Evolutionary conservation across 2,797 vertebrate genomes (phyloP), one percentile per base, ranked within the genome.

Genomic region (Tinamus major): DNA sequence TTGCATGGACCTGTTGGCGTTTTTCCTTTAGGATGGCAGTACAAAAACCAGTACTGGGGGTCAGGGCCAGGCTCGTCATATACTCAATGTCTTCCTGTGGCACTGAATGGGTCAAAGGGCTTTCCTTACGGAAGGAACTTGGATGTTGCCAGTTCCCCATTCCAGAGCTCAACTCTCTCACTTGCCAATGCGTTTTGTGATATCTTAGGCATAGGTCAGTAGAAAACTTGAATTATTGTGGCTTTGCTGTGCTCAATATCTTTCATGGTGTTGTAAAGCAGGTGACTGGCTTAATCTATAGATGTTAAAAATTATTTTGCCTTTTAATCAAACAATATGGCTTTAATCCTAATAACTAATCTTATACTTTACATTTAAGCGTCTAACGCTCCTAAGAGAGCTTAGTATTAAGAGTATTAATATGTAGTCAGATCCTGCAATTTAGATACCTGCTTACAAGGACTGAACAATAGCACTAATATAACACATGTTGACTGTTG

Each of bases 391-490:
- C 63, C n/a, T 44, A 92, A 23, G 24, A 91, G 58, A 53, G 49
- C 23, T 55, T 55, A 46, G 31, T 92, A 68, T 90, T n/a, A 63
- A 29, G 14, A 44, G 4, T 86, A 63, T 70, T 85, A 86, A 64
- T 71, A 79, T 59, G 62, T 78, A 92, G 88, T 80, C 65, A 89
- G 33, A 95, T 89, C 86, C 41, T 92, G 84, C 49, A 95, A 35
- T 91, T 93, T 81, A 80, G 68, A 93, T 89, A 78, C 41, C 24
- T 19, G 16, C 10, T 85, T 13, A 29, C 27, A 21, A 76, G 75
- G 48, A 35, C 7, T 55, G 67, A 67, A 56, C 56, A 80, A 33
- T 15, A 75, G 13, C 70, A 56, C 26, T 77, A 20, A 69, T 4
- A 9, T 67, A 85, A 79, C 24, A 67, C 68, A 85, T 68, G 55